Base-by-base conservation (phyloP, 2,797 vertebrate species). In the Phataginus tetradactyla region DNA sequence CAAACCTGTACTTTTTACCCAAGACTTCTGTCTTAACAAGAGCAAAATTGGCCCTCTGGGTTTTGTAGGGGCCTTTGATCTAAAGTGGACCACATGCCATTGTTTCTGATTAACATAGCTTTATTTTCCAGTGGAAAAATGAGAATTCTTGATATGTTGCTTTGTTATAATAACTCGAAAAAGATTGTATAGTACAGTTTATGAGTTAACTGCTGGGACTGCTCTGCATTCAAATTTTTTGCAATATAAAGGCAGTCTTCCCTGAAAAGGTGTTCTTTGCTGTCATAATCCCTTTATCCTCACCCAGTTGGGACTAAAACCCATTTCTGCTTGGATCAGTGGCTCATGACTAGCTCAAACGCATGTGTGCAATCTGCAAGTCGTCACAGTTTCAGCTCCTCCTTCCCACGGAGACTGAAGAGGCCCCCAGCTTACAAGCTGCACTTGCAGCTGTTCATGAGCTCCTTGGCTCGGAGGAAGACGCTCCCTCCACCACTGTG, bases 151-250 rank as follows among this genome's bases (percentile, higher is more conserved):
- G 95, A 98, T 98, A 98, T 97, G 92, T 94, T 78, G 61, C 83
- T 98, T 98, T 98, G 97, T 97, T 98, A 95, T 4, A 29, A 95
- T 98, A 98, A 98, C 98, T 98, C 97, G 91, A 95, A 98, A 98
- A 98, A 97, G 91, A 97, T 91, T 98, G 96, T 92, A 85, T 94
- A 91, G 91, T 45, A 45, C 80, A 96, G 85, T 95, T 88, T 64
- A 77, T 63, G 27, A 91, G 63, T 66, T 86, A 69, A 92, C 14
- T 55, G 6, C 27, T 71, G 14, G 37, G 37, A 87, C 10, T 29
- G 61, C 17, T 86, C 45, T 61, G 45, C 11, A 29, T 69, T n/a
- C 23, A 27, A n/a, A 18, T 49, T n/a, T 20, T 92, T 92, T 90
- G 39, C 13, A 91, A 95, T 72, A 20, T 25, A 86, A 61, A 81